Percentiles rank a stretch among this genome's conserved stretches.
These are phyloP conservation scores for Melopsittacus undulatus DNA, from an alignment of 2,797 vertebrate genomes.

Conservation along the genomic window DNA sequence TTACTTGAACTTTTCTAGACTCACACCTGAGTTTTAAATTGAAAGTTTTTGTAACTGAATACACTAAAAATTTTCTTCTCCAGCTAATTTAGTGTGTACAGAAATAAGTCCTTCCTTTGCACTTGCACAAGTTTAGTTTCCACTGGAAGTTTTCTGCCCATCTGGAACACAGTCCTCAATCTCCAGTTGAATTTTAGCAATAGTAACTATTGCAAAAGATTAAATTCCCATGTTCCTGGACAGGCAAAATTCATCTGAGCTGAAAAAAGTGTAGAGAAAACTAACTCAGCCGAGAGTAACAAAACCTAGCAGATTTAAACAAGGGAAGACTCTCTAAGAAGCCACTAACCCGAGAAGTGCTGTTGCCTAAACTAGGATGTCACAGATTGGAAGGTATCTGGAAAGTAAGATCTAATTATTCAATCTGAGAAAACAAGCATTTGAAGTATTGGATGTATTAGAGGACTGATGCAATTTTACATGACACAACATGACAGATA, in stretches of 20 bases:
- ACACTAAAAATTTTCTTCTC: neutral
- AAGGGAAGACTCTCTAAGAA: neutral
- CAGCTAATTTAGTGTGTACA: fast-evolving
- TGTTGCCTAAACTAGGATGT: neutral
- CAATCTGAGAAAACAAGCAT: neutral
- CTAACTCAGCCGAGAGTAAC: neutral
- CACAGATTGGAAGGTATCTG: neutral
- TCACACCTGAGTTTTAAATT: fast-evolving
- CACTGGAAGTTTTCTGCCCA: neutral
- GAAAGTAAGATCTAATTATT: neutral
- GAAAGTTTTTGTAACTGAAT: neutral
- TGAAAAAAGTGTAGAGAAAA: neutral
- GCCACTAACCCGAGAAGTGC: neutral
- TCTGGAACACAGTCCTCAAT: neutral
- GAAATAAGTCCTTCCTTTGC: neutral
- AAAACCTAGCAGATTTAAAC: neutral
- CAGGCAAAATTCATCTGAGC: neutral
- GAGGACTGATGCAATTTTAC: neutral
- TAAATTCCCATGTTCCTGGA: neutral
- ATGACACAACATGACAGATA: neutral
- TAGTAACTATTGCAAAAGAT: neutral
- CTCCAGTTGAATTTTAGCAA: neutral
- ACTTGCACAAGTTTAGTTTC: neutral
- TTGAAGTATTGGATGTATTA: neutral
- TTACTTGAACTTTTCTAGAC: neutral